Evolutionary conservation across 2,888 invertebrate genomes (phyloP).

Genomic region (Amphipoea oculea): DNA sequence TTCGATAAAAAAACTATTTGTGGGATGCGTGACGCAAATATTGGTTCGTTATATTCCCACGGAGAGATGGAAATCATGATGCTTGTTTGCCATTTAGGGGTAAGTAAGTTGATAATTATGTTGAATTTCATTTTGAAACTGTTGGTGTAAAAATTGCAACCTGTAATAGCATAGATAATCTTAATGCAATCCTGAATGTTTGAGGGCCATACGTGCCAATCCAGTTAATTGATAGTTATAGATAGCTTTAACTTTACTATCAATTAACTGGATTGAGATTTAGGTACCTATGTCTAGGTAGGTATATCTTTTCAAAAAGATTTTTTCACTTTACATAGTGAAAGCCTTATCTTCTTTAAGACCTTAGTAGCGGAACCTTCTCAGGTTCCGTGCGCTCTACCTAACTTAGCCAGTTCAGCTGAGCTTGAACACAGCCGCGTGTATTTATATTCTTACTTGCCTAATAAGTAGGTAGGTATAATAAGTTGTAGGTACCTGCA

Average conservation of each 20-base stretch:
- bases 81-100: slow-evolving; percentile 37
- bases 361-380: not conserved
- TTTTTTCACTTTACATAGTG: not conserved
- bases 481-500: not conserved
- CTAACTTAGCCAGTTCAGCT: not conserved
- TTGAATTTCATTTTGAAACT: slow-evolving; percentile 24
- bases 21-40: slow-evolving; percentile 54
- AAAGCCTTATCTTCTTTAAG: not conserved
- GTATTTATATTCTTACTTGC: not conserved
- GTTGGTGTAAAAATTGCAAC: not conserved
- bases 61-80: slow-evolving; percentile 37
- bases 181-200: not conserved
- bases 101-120: slow-evolving; percentile 21
- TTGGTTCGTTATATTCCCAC: slow-evolving; percentile 39
- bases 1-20: slow-evolving; percentile 55
- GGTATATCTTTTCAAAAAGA: not conserved
- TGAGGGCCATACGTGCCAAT: too few species aligned
- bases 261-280: too few species aligned
- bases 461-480: too few species aligned
- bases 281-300: too few species aligned
- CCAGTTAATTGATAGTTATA: too few species aligned
- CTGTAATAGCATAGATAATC: not conserved
- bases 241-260: too few species aligned
- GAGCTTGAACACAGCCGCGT: not conserved
- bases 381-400: too few species aligned